Evolutionary conservation across 2,113 vertebrate species (phyloP), one percentile per base, ranked within the genome.

Genomic region (Coptodon rendalli): DNA sequence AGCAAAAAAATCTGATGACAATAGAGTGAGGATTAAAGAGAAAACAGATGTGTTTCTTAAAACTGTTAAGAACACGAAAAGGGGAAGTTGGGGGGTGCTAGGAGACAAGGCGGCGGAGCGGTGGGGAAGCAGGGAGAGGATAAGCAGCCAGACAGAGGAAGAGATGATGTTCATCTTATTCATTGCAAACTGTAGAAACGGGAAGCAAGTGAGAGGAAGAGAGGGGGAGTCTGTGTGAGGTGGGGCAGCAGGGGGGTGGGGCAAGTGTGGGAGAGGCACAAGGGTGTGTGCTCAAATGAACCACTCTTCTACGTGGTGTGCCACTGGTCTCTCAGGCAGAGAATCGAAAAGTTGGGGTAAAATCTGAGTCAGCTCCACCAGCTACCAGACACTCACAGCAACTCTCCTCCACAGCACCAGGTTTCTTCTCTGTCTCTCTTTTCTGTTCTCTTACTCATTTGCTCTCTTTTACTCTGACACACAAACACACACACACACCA

Each of bases 341-440:
- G 94, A 87, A 93, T 81, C 84, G 90, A 95, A 96, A 97, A 96
- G 95, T 96, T 96, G 80, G 73, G 83, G 36, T 92, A 95, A 95
- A 96, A 94, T 96, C 94, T 93, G 82, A 89, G 59, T 91, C 83
- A 63, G 87, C 91, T 94, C 59, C 84, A 90, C 84, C 84, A 94
- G 92, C 92, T 86, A 86, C 73, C 83, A 93, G 89, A 93, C 90
- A 92, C 84, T 76, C 68, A 83, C 63, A 89, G 83, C 82, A 81
- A 89, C 91, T 92, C 87, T 86, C 43, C 81, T 63, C 56, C 83
- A 86, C 86, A 89, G 76, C 81, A 81, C 78, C 87, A 94, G 92
- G 89, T 89, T 87, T 84, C 31, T 86, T 82, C 68, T 68, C 36
- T 17, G 22, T 43, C 83, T 63, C 85, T 27, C 78, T 52, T 73